Evolutionary conservation across 2,797 vertebrate species (phyloP).

Genomic region (Diglossa cyanea): DNA sequence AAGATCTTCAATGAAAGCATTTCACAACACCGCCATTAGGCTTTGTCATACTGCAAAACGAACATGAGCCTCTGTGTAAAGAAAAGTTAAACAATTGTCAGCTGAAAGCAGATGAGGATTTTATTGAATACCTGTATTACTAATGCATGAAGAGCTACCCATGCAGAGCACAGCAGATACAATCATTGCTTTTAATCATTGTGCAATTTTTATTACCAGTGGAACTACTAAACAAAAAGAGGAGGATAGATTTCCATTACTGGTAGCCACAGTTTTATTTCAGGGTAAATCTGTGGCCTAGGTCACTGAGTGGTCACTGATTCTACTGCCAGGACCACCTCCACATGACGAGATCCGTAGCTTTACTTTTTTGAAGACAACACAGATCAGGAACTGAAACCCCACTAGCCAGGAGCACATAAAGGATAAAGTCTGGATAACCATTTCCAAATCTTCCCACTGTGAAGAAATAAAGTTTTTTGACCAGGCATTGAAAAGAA

Average conservation of each 20-base stretch:
- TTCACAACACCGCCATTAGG: constrained; percentile 47
- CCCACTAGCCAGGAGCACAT: not conserved
- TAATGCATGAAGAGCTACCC: constrained; percentile 60
- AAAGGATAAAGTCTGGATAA: not conserved
- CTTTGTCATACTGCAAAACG: constrained; percentile 51
- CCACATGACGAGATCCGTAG: not conserved
- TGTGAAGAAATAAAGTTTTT: not conserved
- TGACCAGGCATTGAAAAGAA: not conserved
- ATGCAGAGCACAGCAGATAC: constrained; percentile 40
- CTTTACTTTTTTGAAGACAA: not conserved
- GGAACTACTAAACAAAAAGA: constrained; percentile 12
- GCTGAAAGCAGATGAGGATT: constrained; percentile 60
- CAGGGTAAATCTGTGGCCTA: constrained; percentile 3
- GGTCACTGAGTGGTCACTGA: not conserved
- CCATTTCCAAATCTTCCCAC: not conserved
- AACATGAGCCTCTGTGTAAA: constrained; percentile 55
- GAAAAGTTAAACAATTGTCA: constrained; percentile 65
- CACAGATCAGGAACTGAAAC: not conserved
- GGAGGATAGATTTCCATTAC: not conserved
- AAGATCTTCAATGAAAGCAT: constrained; percentile 37
- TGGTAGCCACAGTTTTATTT: not conserved
- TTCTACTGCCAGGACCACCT: not conserved
- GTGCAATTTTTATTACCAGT: constrained; percentile 49
- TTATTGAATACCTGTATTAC: constrained; percentile 62
- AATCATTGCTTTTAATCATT: constrained; percentile 52